These are phyloP conservation scores for Agrilus planipennis DNA, from an alignment of 1,140 invertebrate species.

Conservation along the genomic window DNA sequence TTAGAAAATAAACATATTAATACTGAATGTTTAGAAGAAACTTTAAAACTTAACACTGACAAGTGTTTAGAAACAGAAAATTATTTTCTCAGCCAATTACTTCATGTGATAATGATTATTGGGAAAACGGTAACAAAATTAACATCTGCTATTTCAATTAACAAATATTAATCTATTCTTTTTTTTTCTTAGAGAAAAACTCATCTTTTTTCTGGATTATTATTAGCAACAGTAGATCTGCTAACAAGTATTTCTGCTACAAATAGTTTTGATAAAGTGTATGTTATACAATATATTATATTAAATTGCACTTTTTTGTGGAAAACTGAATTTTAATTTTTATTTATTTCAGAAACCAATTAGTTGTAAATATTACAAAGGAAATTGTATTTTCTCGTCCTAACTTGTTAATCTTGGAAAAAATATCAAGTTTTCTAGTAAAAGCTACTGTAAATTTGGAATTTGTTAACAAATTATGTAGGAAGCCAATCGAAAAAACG, in stretches of 20 bases:
- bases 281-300: background rate
- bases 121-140: conserved; percentile 7
- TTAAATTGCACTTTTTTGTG: no score
- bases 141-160: conserved; percentile 11
- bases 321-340: no score
- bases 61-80: no score
- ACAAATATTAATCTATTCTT: conserved; percentile 3
- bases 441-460: background rate
- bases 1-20: conserved; percentile 10
- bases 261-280: background rate
- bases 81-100: conserved; percentile 8
- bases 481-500: background rate
- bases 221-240: background rate
- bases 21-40: no score
- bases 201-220: conserved; percentile 9
- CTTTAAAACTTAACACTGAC: no score
- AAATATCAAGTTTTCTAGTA: background rate
- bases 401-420: background rate
- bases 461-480: background rate
- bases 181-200: conserved; percentile 15
- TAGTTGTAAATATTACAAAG: background rate
- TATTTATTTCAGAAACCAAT: background rate
- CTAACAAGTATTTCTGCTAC: background rate
- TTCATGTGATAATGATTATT: background rate
- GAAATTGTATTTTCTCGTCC: background rate